phyloP scores from a whole-genome alignment of 2,888 invertebrate genomes.

The Rhodophaea formosa region DNA sequence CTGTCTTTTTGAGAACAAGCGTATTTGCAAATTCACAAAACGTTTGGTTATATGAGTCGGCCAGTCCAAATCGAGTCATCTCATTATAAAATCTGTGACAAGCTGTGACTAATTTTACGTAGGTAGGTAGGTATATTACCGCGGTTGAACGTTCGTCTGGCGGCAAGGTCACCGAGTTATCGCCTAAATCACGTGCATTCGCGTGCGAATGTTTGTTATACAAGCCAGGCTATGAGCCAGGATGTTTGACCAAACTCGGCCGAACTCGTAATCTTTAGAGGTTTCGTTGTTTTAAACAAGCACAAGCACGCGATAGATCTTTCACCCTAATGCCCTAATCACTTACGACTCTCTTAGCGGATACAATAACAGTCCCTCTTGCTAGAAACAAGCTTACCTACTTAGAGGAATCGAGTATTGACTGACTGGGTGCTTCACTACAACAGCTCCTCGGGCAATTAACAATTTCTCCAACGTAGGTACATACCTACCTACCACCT shows the following conservation, averaged over 20 bases:
- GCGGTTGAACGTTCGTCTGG: slow-evolving; percentile 20
- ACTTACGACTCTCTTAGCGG: neutral
- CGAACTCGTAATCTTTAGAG: slow-evolving; percentile 46
- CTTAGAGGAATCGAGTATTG: too few relatives aligned
- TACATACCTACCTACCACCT: too few relatives aligned
- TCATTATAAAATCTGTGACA: slow-evolving; percentile 20
- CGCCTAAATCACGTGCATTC: slow-evolving; percentile 51
- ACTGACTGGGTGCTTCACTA: too few relatives aligned
- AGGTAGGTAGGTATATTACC: slow-evolving; percentile 13
- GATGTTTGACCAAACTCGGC: slow-evolving; percentile 56
- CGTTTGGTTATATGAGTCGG: neutral
- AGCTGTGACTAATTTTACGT: slow-evolving; percentile 24
- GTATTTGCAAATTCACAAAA: neutral
- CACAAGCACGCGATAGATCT: slow-evolving; percentile 28
- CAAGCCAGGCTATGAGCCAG: slow-evolving; percentile 48
- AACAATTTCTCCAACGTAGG: too few relatives aligned
- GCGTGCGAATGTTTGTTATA: slow-evolving; percentile 50
- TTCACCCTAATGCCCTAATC: slow-evolving; percentile 28
- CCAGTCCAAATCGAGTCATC: slow-evolving; percentile 5
- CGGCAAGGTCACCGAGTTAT: slow-evolving; percentile 53
- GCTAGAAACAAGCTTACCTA: too few relatives aligned
- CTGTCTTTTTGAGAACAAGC: too few relatives aligned
- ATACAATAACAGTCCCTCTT: neutral
- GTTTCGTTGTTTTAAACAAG: slow-evolving; percentile 40
- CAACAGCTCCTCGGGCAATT: too few relatives aligned